Evolutionary conservation across 1,140 invertebrate species (phyloP).

Genomic region (Xylocopa sonorina): DNA sequence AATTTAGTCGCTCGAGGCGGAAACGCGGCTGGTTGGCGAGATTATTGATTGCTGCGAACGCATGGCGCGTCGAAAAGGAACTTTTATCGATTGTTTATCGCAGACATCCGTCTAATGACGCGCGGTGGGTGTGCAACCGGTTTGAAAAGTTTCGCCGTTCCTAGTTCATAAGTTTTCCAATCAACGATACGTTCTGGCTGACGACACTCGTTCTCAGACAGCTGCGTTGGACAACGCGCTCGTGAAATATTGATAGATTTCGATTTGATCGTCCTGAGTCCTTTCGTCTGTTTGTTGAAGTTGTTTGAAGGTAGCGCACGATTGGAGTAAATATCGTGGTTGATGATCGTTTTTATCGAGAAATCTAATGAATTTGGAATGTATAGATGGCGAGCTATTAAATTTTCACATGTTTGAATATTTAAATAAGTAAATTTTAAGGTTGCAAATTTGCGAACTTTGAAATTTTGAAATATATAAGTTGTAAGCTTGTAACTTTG

Average conservation of each 20-base stretch:
- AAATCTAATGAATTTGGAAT: too few species aligned
- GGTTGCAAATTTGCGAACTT: neutral
- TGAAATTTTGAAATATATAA: neutral
- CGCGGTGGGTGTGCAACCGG: neutral
- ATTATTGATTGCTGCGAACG: slow-evolving; percentile 6
- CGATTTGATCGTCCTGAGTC: neutral
- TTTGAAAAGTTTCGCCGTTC: slow-evolving; percentile 16
- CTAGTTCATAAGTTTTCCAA: slow-evolving; percentile 40
- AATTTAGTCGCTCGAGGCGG: neutral
- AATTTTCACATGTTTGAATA: neutral
- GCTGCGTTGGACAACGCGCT: neutral
- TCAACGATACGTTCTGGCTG: slow-evolving; percentile 18
- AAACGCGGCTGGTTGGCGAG: neutral
- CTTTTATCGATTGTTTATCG: slow-evolving; percentile 22
- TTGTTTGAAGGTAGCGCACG: too few species aligned
- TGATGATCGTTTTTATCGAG: neutral
- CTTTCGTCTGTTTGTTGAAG: neutral
- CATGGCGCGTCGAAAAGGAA: neutral
- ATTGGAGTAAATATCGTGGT: neutral
- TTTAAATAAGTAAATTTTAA: neutral
- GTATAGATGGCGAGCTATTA: too few species aligned
- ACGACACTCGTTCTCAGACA: slow-evolving; percentile 6
- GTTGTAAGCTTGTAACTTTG: too few species aligned
- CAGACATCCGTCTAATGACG: slow-evolving; percentile 12
- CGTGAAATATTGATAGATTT: slow-evolving; percentile 10